Evolutionary conservation across 1,140 invertebrate species (phyloP).

Genomic region (Hetaerina americana): DNA sequence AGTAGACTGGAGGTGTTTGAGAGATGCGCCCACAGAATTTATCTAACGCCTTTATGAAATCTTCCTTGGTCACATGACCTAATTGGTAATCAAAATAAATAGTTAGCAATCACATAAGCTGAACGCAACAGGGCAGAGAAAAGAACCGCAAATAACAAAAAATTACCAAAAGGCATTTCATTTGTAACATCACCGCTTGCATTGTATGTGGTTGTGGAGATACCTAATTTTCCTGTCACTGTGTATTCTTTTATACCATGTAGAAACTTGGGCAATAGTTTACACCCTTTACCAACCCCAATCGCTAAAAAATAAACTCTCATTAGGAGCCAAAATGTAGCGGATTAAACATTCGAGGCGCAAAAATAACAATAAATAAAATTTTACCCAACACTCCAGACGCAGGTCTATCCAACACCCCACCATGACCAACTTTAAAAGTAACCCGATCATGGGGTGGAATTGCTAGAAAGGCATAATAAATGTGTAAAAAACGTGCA

Average conservation of each 20-base stretch:
- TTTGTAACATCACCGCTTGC: constrained; percentile 16
- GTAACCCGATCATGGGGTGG: not conserved
- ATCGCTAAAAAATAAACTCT: constrained; percentile 7
- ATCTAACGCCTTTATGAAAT: constrained; percentile 8
- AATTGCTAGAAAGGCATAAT: not conserved
- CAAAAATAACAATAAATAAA: not conserved
- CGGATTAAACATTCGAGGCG: not conserved
- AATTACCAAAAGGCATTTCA: constrained; percentile 18
- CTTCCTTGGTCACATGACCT: constrained; percentile 9
- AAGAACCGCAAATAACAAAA: too few species aligned
- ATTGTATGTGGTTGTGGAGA: constrained; percentile 22
- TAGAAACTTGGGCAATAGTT: constrained; percentile 19
- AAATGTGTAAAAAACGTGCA: not conserved
- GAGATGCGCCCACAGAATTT: constrained; percentile 17
- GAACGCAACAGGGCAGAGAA: not conserved
- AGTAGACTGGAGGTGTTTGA: constrained; percentile 19
- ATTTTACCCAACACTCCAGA: not conserved
- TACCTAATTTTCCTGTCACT: constrained; percentile 19
- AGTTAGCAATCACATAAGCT: not conserved
- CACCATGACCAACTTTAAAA: not conserved
- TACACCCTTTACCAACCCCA: constrained; percentile 17
- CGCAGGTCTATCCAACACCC: not conserved
- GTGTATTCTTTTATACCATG: constrained; percentile 20
- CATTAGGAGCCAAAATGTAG: constrained; percentile 1
- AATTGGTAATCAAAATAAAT: not conserved